Evolutionary conservation across 2,888 invertebrate genomes (phyloP).

Genomic region (Ochropleura leucogaster): DNA sequence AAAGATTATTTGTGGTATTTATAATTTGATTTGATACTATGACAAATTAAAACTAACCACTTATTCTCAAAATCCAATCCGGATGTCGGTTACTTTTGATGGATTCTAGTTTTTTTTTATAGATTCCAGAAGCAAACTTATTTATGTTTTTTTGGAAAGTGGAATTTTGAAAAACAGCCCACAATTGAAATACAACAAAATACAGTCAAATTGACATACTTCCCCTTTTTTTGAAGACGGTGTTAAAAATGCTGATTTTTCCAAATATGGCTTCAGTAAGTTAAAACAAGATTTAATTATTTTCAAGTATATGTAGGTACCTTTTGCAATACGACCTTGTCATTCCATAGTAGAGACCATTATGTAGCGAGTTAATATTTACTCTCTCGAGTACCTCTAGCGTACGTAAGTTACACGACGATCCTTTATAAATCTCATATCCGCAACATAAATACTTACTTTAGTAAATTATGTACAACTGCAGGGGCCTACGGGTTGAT

Average conservation of each 20-base stretch:
- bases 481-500: too few relatives aligned
- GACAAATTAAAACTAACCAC: background rate
- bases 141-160: too few relatives aligned
- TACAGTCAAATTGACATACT: too few relatives aligned
- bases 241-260: background rate
- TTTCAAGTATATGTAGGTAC: background rate
- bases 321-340: conserved; percentile 23
- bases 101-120: too few relatives aligned
- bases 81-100: too few relatives aligned
- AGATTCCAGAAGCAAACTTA: too few relatives aligned
- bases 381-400: conserved; percentile 13
- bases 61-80: background rate
- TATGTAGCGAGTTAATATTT: conserved; percentile 39
- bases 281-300: background rate
- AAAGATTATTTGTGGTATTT: background rate
- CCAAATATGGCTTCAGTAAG: background rate
- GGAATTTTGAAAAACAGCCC: too few relatives aligned
- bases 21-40: background rate
- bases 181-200: too few relatives aligned
- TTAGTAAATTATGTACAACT: too few relatives aligned
- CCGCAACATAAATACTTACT: background rate
- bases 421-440: background rate
- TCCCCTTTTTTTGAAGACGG: too few relatives aligned
- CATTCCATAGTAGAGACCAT: conserved; percentile 5
- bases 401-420: conserved; percentile 1